Percentiles rank a stretch among this genome's conserved stretches.
Evolutionary conservation across 1,140 invertebrate genomes (phyloP).

Genomic region (Achatina immaculata): DNA sequence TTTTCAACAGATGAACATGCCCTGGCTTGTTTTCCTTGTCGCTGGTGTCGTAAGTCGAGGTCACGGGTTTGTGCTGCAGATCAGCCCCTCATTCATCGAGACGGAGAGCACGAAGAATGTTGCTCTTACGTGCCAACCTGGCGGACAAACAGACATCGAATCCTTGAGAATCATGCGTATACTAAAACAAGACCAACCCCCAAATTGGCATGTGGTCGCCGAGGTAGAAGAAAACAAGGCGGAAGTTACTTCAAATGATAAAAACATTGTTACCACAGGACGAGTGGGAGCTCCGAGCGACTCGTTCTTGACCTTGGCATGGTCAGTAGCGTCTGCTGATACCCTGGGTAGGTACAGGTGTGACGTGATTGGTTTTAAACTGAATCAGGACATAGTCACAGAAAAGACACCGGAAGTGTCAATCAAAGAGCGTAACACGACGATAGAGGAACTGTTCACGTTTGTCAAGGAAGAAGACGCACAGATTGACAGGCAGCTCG

Average conservation of each 20-base stretch:
- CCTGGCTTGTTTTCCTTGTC: too few species aligned
- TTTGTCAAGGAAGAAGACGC: neutral
- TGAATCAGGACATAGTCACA: neutral
- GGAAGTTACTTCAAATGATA: neutral
- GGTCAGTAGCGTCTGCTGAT: neutral
- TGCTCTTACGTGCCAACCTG: too few species aligned
- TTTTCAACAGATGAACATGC: too few species aligned
- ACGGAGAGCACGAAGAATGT: too few species aligned
- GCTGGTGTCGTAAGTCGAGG: too few species aligned
- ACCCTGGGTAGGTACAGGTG: neutral
- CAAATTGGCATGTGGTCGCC: too few species aligned
- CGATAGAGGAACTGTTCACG: neutral
- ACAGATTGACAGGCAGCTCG: neutral
- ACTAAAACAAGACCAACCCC: too few species aligned
- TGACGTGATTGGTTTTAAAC: neutral
- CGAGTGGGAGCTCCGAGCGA: neutral
- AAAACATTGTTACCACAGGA: neutral
- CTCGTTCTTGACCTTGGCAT: neutral
- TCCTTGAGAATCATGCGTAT: too few species aligned
- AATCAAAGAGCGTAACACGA: neutral
- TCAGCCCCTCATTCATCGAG: too few species aligned
- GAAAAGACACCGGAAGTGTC: neutral
- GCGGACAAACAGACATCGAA: too few species aligned
- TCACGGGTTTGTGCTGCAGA: too few species aligned
- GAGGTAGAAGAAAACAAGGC: neutral